These are phyloP conservation scores for Cephalopholis sonnerati DNA, from an alignment of 2,113 vertebrate species.

Conservation along the genomic window DNA sequence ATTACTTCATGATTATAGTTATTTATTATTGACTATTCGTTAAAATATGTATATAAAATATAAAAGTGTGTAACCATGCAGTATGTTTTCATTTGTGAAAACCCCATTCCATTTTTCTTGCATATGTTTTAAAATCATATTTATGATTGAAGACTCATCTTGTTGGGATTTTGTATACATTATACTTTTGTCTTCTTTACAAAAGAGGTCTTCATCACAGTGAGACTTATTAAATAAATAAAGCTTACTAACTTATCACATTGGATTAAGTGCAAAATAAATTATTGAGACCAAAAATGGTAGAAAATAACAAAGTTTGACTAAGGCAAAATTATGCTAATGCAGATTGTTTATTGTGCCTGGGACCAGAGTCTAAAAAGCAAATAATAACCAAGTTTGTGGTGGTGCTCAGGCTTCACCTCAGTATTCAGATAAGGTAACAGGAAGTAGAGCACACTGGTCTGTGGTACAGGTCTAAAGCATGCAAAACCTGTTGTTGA, in stretches of 20 bases:
- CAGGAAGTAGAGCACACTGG: conserved; percentile 22
- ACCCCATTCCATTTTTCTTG: not conserved
- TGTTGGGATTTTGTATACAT: not conserved
- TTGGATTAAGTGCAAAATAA: not conserved
- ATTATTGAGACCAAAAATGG: not conserved
- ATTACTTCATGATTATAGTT: not conserved
- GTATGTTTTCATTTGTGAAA: not conserved
- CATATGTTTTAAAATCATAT: too few species aligned
- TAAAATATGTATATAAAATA: not conserved
- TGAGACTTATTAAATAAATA: not conserved
- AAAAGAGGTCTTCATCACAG: not conserved
- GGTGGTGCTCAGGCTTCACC: not conserved
- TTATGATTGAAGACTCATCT: not conserved
- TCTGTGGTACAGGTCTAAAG: conserved; percentile 26
- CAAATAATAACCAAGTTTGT: not conserved
- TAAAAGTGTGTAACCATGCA: not conserved
- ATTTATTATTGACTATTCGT: not conserved
- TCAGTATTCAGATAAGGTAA: conserved; percentile 33
- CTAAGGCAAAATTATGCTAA: not conserved
- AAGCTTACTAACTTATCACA: not conserved
- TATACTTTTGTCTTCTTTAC: not conserved
- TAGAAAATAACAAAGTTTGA: not conserved
- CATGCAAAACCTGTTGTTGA: conserved; percentile 62
- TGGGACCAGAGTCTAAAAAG: not conserved
- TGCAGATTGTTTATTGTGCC: not conserved